A percentile compares a stretch with the other conserved stretches of the same genome.
Conservation (phyloP, 2,113 vertebrate genomes). For the Ursus arctos region DNA sequence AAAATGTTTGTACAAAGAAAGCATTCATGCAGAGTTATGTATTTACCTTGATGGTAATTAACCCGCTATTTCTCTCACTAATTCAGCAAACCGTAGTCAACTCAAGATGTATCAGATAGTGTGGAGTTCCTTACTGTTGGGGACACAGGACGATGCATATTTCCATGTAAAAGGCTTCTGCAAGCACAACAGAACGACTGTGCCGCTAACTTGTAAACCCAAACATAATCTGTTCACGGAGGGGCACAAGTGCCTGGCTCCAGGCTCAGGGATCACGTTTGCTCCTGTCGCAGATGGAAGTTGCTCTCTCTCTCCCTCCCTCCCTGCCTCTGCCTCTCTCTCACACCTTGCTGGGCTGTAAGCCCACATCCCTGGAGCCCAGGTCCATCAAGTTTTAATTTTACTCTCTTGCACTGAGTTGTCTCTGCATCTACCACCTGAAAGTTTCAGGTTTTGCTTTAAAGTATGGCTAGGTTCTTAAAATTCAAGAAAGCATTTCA, state of each 20-base stretch:
- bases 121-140: neutral
- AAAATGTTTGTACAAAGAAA: neutral
- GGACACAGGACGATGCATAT: neutral
- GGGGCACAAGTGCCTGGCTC: neutral
- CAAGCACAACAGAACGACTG: neutral
- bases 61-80: neutral
- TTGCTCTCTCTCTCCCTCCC: neutral
- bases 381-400: neutral
- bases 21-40: constrained; percentile 12
- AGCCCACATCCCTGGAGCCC: too few relatives aligned
- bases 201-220: neutral
- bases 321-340: too few relatives aligned
- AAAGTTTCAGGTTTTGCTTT: neutral
- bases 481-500: neutral
- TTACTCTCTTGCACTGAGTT: neutral
- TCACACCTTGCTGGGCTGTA: neutral
- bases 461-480: neutral
- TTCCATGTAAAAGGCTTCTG: neutral
- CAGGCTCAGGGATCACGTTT: neutral
- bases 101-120: neutral
- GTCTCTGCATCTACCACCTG: neutral
- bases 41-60: constrained; percentile 67
- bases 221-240: neutral
- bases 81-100: neutral
- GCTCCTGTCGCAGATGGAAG: too few relatives aligned